A percentile compares a stretch with the other conserved stretches of the same genome.
These are phyloP conservation scores for Diglossa brunneiventris DNA, from an alignment of 2,113 vertebrate species.

Conservation along the genomic window DNA sequence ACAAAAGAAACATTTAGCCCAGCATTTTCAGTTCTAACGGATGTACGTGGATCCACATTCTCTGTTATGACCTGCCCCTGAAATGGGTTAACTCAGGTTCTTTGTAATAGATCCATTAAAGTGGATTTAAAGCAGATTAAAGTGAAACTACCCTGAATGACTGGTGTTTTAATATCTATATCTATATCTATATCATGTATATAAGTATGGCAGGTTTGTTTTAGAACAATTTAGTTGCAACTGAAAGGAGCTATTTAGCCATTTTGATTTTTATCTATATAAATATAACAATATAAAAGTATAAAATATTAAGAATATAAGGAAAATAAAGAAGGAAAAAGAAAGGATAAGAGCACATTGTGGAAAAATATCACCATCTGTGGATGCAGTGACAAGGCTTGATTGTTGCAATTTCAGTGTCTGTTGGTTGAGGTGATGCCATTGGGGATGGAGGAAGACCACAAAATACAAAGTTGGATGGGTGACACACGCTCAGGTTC, in stretches of 20 bases:
- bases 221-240: neutral
- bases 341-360: neutral
- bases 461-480: neutral
- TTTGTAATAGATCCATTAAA: neutral
- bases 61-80: neutral
- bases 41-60: neutral
- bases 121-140: neutral
- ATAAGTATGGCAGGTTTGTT: neutral
- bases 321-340: neutral
- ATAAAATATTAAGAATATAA: neutral
- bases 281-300: neutral
- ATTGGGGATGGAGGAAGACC: neutral
- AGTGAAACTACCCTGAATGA: neutral
- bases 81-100: neutral
- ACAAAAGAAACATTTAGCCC: neutral
- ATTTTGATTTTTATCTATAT: neutral
- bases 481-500: accelerated
- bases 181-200: neutral
- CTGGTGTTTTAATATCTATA: neutral
- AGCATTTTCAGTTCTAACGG: neutral
- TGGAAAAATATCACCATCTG: neutral
- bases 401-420: neutral
- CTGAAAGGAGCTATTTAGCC: neutral
- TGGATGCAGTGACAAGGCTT: neutral
- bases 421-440: neutral